Conservation (phyloP, 2,797 vertebrate genomes). For the Falco biarmicus region DNA sequence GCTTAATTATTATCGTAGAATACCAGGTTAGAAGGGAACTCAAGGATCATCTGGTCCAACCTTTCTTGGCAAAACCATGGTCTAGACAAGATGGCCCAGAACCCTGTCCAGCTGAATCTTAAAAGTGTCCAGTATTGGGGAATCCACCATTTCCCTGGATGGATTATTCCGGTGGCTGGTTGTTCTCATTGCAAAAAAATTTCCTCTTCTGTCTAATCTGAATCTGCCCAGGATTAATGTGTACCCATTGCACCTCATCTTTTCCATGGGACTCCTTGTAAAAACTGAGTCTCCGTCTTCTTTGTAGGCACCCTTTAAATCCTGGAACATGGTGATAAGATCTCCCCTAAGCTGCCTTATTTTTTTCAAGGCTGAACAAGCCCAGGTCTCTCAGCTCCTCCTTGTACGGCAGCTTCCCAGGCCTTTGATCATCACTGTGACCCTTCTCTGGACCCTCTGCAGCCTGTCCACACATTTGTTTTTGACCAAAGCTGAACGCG, state of each 20-base stretch:
- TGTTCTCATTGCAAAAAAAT: not conserved
- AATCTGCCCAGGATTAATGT: not conserved
- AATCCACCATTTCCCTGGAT: not conserved
- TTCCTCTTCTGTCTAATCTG: not conserved
- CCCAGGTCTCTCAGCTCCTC: not conserved
- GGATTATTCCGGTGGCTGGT: not conserved
- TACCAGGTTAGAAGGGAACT: not conserved
- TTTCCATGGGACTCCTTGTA: not conserved
- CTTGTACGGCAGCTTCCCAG: not conserved
- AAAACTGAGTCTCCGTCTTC: not conserved
- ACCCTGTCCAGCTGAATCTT: not conserved
- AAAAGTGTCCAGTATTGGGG: not conserved
- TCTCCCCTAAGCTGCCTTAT: not conserved
- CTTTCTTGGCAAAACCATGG: not conserved
- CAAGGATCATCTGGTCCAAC: not conserved
- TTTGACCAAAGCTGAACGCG: not conserved
- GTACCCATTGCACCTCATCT: not conserved
- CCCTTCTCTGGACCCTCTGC: not conserved
- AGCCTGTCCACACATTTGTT: not conserved
- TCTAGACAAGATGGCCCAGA: not conserved
- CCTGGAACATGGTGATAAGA: not conserved
- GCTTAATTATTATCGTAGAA: slow-evolving; percentile 26
- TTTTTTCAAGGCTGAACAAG: not conserved
- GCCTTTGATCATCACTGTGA: not conserved
- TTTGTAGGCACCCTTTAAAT: not conserved